A percentile compares a stretch with the other conserved stretches of the same genome.
phyloP scores from a whole-genome alignment of 2,797 vertebrate species.

The Masticophis lateralis region DNA sequence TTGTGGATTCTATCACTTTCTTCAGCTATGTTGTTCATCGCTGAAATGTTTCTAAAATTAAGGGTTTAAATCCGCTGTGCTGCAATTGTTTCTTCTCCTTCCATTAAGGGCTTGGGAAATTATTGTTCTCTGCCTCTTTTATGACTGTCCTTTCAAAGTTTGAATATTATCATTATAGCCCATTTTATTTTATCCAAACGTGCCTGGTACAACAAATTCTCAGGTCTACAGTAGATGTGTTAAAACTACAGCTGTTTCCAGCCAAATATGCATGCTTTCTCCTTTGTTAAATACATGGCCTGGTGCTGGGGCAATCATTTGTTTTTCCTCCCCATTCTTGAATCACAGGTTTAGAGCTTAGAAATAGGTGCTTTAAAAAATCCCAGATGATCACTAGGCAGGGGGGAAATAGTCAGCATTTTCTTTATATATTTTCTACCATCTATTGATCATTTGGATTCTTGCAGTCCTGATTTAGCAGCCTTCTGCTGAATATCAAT shows the following conservation, averaged over 20 bases:
- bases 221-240: background rate
- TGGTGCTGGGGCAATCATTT: background rate
- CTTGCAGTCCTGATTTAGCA: background rate
- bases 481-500: background rate
- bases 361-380: background rate
- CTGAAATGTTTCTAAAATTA: slow-evolving; percentile 28
- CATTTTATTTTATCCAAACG: slow-evolving; percentile 7
- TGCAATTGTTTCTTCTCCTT: slow-evolving; percentile 4
- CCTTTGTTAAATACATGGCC: background rate
- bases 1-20: slow-evolving; percentile 3
- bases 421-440: background rate
- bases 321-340: background rate
- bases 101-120: slow-evolving; percentile 8
- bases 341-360: background rate
- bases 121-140: slow-evolving; percentile 4
- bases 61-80: slow-evolving; percentile 9
- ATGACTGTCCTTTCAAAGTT: slow-evolving; percentile 8
- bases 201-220: background rate
- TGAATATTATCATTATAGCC: background rate
- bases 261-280: background rate
- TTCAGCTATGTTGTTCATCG: slow-evolving; percentile 14
- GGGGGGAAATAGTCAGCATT: background rate
- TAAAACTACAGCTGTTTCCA: background rate
- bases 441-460: background rate
- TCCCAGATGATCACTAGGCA: background rate